phyloP scores from a whole-genome alignment of 2,888 invertebrate genomes.

The Spicauda simplicius region DNA sequence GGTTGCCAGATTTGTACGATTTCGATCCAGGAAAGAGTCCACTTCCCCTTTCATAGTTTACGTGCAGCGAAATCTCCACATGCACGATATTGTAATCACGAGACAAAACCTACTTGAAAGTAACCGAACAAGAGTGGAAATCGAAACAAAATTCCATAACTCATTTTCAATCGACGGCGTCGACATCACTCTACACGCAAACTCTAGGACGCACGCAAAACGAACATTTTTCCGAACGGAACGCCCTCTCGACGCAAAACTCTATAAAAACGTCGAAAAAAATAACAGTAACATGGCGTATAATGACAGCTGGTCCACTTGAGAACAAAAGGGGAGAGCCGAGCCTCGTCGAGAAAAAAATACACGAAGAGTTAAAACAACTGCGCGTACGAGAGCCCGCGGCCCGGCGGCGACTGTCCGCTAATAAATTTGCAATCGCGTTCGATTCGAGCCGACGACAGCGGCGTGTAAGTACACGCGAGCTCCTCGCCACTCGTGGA shows the following conservation, averaged over 20 bases:
- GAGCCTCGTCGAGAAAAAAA: slow-evolving; percentile 83
- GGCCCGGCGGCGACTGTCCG: slow-evolving; percentile 65
- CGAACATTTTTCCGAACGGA: slow-evolving; percentile 83
- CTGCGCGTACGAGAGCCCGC: slow-evolving; percentile 68
- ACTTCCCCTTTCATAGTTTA: slow-evolving; percentile 9
- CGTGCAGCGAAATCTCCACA: slow-evolving; percentile 26
- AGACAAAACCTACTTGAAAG: slow-evolving; percentile 61
- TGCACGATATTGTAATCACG: slow-evolving; percentile 44
- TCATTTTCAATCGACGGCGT: slow-evolving; percentile 75
- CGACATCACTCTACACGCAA: slow-evolving; percentile 80
- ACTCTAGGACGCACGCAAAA: slow-evolving; percentile 83
- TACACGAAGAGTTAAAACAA: slow-evolving; percentile 82
- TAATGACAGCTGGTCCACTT: slow-evolving; percentile 86
- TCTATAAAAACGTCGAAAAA: slow-evolving; percentile 83
- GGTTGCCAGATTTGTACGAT: slow-evolving; percentile 47
- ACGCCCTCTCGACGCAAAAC: slow-evolving; percentile 82
- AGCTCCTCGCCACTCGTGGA: slow-evolving; percentile 47
- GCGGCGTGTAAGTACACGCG: slow-evolving; percentile 44
- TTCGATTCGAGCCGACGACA: slow-evolving; percentile 62
- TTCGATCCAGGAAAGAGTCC: slow-evolving; percentile 22
- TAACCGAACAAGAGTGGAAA: slow-evolving; percentile 60
- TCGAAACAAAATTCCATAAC: slow-evolving; percentile 73
- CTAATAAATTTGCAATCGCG: slow-evolving; percentile 83
- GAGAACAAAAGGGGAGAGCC: slow-evolving; percentile 84
- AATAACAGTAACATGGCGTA: slow-evolving; percentile 85